Percentiles rank a stretch among this genome's conserved stretches.
phyloP scores from a whole-genome alignment of 2,888 invertebrate species.

The Euplagia quadripunctaria region DNA sequence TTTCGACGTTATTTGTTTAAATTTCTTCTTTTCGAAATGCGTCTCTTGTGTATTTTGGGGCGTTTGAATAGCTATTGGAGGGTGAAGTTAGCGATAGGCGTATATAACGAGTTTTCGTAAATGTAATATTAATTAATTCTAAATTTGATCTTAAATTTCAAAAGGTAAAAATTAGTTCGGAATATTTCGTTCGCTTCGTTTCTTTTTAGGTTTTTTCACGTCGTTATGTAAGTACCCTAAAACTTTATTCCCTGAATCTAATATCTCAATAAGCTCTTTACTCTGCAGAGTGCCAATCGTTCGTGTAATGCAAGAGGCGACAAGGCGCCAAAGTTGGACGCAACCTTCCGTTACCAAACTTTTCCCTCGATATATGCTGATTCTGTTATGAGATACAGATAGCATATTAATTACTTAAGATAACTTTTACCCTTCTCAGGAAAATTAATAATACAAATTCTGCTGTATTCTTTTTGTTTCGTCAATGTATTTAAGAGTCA shows the following conservation, averaged over 20 bases:
- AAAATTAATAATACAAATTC: too few species aligned
- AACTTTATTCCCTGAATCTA: neutral
- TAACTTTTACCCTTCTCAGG: too few species aligned
- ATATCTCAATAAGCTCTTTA: constrained; percentile 12
- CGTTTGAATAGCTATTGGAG: constrained; percentile 58
- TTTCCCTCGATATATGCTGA: constrained; percentile 61
- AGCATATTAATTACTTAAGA: constrained; percentile 19
- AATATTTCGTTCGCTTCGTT: too few species aligned
- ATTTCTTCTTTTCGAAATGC: constrained; percentile 60
- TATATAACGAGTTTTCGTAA: neutral
- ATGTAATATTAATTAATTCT: too few species aligned
- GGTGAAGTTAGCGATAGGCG: constrained; percentile 32
- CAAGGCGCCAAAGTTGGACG: constrained; percentile 62
- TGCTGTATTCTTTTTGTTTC: too few species aligned
- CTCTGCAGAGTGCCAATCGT: constrained; percentile 54
- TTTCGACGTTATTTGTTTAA: constrained; percentile 54
- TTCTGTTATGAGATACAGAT: constrained; percentile 32
- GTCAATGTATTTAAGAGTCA: too few species aligned
- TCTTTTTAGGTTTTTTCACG: neutral
- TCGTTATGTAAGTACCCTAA: neutral
- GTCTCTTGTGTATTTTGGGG: constrained; percentile 56
- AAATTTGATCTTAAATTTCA: too few species aligned
- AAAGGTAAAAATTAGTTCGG: too few species aligned
- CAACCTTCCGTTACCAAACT: constrained; percentile 52
- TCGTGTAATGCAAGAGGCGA: constrained; percentile 61